Conservation (phyloP, 2,797 vertebrate genomes). For the Schizopygopsis malacanthus region DNA sequence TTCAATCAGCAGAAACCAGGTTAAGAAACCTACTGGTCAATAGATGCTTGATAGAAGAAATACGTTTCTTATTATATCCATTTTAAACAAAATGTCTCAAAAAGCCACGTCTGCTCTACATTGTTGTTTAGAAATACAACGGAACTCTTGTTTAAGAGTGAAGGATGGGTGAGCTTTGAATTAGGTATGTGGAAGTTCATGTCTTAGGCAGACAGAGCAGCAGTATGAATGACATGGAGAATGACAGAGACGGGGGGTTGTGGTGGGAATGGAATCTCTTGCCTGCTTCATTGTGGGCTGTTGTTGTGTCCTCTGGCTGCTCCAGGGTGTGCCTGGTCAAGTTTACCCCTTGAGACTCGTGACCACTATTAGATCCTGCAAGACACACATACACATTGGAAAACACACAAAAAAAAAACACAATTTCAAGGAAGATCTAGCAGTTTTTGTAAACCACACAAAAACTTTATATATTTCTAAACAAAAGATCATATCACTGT, state of each 20-base stretch:
- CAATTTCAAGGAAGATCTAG: not conserved
- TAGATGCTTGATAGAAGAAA: not conserved
- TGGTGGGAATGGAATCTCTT: constrained; percentile 57
- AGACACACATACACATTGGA: constrained; percentile 12
- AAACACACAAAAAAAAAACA: not conserved
- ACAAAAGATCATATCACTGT: not conserved
- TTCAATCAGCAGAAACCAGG: not conserved
- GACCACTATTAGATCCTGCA: constrained; percentile 57
- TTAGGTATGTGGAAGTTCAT: not conserved
- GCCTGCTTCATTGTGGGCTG: constrained; percentile 71
- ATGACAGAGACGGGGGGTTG: constrained; percentile 6
- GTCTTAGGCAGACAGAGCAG: not conserved
- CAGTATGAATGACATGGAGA: not conserved
- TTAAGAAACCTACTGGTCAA: not conserved
- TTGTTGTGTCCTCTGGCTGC: constrained; percentile 60
- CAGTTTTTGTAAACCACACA: not conserved
- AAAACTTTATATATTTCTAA: not conserved
- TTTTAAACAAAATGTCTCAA: not conserved
- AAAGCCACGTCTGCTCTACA: not conserved
- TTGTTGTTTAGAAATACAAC: not conserved
- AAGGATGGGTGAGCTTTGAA: not conserved
- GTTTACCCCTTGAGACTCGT: constrained; percentile 57
- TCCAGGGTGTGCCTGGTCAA: constrained; percentile 61
- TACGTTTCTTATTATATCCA: not conserved
- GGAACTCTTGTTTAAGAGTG: not conserved